Conservation (phyloP, 2,113 vertebrate genomes). For the Gopherus evgoodei region DNA sequence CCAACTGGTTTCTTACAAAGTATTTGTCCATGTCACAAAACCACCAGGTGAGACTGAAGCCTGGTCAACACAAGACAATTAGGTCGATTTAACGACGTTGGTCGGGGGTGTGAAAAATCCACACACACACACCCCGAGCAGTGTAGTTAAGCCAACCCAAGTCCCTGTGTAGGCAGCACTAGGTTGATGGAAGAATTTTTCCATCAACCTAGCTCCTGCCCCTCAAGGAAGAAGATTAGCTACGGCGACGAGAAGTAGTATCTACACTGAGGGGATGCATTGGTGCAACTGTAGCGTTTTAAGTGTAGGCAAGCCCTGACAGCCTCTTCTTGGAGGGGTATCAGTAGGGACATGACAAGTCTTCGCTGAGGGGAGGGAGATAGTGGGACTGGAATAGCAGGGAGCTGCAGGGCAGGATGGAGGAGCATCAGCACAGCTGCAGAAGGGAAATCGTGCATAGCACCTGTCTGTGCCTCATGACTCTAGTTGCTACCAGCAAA, state of each 20-base stretch:
- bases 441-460: rapidly evolving
- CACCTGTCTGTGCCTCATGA: not conserved
- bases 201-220: not conserved
- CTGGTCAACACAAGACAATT: not conserved
- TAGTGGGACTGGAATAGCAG: not conserved
- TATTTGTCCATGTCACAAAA: not conserved
- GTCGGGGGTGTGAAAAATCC: not conserved
- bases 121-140: too few relatives aligned
- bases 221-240: not conserved
- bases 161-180: not conserved
- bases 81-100: too few relatives aligned
- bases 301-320: not conserved
- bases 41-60: not conserved
- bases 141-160: not conserved
- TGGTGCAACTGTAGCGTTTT: not conserved
- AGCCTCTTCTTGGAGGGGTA: not conserved
- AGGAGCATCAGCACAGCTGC: not conserved
- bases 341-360: rapidly evolving
- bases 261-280: not conserved
- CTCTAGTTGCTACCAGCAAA: too few relatives aligned
- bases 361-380: not conserved
- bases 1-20: not conserved
- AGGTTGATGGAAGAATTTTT: too few relatives aligned
- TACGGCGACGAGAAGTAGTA: too few relatives aligned
- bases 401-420: rapidly evolving